Evolutionary conservation across 1,140 invertebrate genomes (phyloP), one percentile per base, ranked within the genome.

Genomic region (Drosophila leontia): DNA sequence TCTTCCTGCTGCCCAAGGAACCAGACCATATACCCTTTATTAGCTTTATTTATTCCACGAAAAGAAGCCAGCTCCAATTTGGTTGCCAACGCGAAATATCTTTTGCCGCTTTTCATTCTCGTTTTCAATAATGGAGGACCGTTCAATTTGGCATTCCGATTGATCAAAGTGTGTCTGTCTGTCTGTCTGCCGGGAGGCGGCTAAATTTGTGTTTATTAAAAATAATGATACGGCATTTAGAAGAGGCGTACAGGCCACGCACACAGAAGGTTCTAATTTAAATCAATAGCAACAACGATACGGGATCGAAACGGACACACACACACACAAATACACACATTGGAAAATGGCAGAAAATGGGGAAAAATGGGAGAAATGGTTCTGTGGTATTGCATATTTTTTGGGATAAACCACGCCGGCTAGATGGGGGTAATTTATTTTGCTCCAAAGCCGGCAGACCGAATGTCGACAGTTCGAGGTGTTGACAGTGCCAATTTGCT

Each of bases 401-500:
- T 60, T 32, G 69, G 55, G 23, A 59, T 72, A 60, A 72, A 59
- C 67, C 68, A 23, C 29, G 19, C 34, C 37, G 37, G 19, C 67
- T 37, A 57, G 65, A 35, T 71, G 17, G 55, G 44, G 23, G 68
- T 60, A 72, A 72, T 72, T 72, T 56, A 72, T 70, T 72, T 72
- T 50, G 32, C 42, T 59, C 45, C 56, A 47, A 9, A 62, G 57
- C 34, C 63, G 44, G 29, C 42, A 70, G 4, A 34, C 51, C 41
- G 7, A 74, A 51, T 19, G 55, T 58, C 59, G 50, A 67, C 53
- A 34, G 53, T 44, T 42, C n/a, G 64, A 80, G 78, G 69, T 88
- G 85, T 84, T 84, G 85, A 85, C 85, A 90, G 70, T 48, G 81
- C 78, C 80, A 90, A 88, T 90, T 90, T 90, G 59, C 75, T 70